Evolutionary conservation across 2,888 invertebrate species (phyloP), one percentile per base, ranked within the genome.

Genomic region (Agrenia bidenticulata): DNA sequence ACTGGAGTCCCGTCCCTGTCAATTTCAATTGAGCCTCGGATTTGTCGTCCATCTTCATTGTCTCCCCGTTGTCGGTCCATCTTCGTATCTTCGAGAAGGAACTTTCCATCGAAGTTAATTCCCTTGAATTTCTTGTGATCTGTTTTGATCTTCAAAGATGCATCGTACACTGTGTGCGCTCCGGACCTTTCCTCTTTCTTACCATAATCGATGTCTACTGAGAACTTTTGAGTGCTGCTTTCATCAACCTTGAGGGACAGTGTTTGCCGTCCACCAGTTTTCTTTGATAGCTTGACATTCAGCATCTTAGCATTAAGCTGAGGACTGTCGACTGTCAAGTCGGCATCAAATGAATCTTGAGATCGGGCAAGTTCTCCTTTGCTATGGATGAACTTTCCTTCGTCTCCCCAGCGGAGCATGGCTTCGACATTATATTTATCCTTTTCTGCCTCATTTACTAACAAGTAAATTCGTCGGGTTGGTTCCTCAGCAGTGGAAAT

Each of bases 241-340:
- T 70, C 73, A 50, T 71, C 71, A 45, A 73, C 51, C 11, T 64
- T 56, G 37, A 73, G 54, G 17, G 64, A 67, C 26, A 76, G 7
- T 4, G 66, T 65, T 7, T 74, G 68, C 15, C 73, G 55, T 37
- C 76, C 76, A 61, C 61, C 61, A 7, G 45, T 61, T 23, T 73
- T 71, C 58, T 73, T 73, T 17, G 72, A 23, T 9, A 73, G 64
- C 24, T 66, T 61, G 21, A 76, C 63, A 53, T 68, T 75, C 65
- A 71, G 76, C 17, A 74, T 73, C 63, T 75, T 70, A n/a, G 70
- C 64, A 9, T 66, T 63, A 1, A 75, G 62, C 5, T 63, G 64
- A 1, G 76, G 74, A 37, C 76, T 75, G 71, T 77, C 72, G 23
- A 77, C 41, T 9, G 61, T 64, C 58, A 76, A 37, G 21, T 64